Conservation (phyloP, 2,113 vertebrate species). For the Embiotoca jacksoni region DNA sequence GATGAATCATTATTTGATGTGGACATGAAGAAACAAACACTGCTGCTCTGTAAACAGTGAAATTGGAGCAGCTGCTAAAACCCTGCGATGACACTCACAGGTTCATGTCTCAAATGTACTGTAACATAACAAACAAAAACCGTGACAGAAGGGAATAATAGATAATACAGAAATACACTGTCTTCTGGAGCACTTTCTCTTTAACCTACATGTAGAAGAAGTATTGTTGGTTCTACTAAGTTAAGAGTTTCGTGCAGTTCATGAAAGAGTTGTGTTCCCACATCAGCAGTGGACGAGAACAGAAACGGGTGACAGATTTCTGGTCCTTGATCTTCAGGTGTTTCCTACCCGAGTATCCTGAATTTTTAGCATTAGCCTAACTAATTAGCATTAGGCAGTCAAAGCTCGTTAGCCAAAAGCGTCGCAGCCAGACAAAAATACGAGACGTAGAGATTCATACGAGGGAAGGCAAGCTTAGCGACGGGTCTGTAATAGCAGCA, state of each 20-base stretch:
- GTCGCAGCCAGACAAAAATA: neutral
- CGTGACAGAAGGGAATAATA: no score
- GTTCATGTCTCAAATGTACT: neutral
- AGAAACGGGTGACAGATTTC: neutral
- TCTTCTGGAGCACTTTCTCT: neutral
- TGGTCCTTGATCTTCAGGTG: neutral
- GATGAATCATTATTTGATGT: neutral
- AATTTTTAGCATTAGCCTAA: neutral
- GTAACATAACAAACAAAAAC: neutral
- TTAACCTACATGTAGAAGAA: neutral
- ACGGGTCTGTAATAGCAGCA: neutral
- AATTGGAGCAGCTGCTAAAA: neutral
- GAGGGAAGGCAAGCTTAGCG: rapidly evolving
- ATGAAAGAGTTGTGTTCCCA: neutral
- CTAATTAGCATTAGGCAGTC: neutral
- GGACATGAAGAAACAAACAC: neutral
- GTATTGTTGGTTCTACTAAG: neutral
- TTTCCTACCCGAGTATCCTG: neutral
- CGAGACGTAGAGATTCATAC: neutral
- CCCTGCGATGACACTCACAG: no score
- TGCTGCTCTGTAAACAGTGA: no score
- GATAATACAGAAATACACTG: no score
- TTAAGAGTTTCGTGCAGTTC: neutral
- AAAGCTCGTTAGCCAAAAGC: conserved; percentile 27
- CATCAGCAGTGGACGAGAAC: neutral